A percentile compares a stretch with the other conserved stretches of the same genome.
Conservation (phyloP, 2,888 invertebrate genomes). For the Cosmorhoe ocellata region DNA sequence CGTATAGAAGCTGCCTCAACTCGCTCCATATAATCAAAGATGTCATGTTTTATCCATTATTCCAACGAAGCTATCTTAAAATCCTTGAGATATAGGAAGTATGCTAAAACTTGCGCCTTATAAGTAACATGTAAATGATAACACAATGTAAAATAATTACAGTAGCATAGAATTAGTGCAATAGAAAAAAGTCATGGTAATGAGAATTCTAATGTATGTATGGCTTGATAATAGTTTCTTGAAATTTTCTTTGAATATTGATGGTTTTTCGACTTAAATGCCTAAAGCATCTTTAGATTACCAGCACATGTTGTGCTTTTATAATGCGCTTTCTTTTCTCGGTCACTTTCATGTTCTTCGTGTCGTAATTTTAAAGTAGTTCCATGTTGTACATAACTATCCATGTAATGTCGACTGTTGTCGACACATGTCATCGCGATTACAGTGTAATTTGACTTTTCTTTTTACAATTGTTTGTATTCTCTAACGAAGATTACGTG, state of each 20-base stretch:
- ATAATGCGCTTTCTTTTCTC: constrained; percentile 62
- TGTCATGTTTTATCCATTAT: constrained; percentile 38
- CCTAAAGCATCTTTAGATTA: constrained; percentile 13
- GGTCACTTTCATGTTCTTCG: constrained; percentile 71
- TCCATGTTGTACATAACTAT: constrained; percentile 62
- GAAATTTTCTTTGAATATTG: no score
- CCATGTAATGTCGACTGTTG: constrained; percentile 61
- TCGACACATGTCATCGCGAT: constrained; percentile 67
- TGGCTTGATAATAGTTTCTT: no score
- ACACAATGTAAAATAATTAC: constrained; percentile 1
- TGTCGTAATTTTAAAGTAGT: constrained; percentile 69
- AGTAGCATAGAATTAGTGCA: neutral
- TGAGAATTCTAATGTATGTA: no score
- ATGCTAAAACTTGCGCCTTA: constrained; percentile 40
- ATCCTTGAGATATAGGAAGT: constrained; percentile 48
- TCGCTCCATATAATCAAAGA: constrained; percentile 44
- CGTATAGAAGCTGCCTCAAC: constrained; percentile 37
- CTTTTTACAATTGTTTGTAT: constrained; percentile 47
- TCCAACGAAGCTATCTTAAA: constrained; percentile 17
- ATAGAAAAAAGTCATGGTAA: no score
- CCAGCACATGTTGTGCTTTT: constrained; percentile 53
- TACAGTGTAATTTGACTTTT: constrained; percentile 58
- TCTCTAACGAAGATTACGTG: constrained; percentile 46
- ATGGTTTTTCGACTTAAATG: constrained; percentile 17
- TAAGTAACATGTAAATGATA: constrained; percentile 27